Evolutionary conservation across 2,797 vertebrate genomes (phyloP).

Genomic region (Morelia viridis): DNA sequence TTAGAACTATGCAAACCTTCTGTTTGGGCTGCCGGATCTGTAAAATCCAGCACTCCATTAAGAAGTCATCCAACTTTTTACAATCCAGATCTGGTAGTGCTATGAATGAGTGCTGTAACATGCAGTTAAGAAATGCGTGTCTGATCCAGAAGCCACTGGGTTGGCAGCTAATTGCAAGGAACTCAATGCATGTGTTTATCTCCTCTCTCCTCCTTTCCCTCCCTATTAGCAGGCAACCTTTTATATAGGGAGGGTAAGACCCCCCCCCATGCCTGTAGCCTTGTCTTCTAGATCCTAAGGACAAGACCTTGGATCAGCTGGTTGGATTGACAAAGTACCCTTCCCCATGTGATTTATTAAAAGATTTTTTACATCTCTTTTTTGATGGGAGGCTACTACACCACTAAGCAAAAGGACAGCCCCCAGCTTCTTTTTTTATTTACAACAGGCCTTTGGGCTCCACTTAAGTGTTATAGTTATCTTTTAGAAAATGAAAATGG

Average conservation of each 20-base stretch:
- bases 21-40: neutral
- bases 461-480: neutral
- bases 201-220: neutral
- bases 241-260: neutral
- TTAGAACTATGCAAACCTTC: neutral
- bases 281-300: neutral
- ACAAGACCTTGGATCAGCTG: neutral
- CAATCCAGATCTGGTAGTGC: neutral
- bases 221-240: neutral
- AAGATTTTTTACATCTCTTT: neutral
- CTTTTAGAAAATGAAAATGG: neutral
- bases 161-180: neutral
- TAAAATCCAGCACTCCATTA: neutral
- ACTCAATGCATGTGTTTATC: neutral
- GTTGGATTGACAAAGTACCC: neutral
- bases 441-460: neutral
- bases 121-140: neutral
- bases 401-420: neutral
- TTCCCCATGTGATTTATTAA: neutral
- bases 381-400: neutral
- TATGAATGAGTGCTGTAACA: neutral
- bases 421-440: neutral
- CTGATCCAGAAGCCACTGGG: neutral
- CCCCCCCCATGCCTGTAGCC: neutral
- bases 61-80: neutral